Conservation (phyloP, 1,140 invertebrate species). For the Platyura marginata region DNA sequence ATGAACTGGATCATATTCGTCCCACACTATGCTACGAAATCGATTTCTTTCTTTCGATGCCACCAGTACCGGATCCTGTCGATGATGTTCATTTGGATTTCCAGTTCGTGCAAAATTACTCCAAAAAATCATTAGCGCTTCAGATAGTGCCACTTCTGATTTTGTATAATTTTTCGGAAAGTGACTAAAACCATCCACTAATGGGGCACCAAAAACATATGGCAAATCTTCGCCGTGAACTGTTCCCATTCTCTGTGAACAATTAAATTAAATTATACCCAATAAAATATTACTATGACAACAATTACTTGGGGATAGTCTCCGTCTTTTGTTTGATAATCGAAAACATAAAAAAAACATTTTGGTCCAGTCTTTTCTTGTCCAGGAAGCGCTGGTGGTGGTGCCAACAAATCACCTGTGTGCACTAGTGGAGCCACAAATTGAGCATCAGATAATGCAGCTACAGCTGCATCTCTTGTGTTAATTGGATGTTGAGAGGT, state of each 20-base stretch:
- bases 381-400: constrained; percentile 23
- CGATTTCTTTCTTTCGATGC: constrained; percentile 64
- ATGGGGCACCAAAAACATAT: constrained; percentile 46
- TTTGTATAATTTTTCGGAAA: constrained; percentile 81
- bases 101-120: constrained; percentile 94
- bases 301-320: constrained; percentile 74
- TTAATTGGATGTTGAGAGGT: constrained; percentile 81
- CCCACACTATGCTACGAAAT: constrained; percentile 70
- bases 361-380: constrained; percentile 19
- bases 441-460: constrained; percentile 82
- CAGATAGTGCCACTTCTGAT: constrained; percentile 70
- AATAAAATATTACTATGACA: too few species aligned
- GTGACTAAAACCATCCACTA: constrained; percentile 60
- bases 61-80: constrained; percentile 48
- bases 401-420: constrained; percentile 57
- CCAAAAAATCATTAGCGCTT: constrained; percentile 86
- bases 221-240: constrained; percentile 86
- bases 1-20: constrained; percentile 74
- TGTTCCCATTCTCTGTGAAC: constrained; percentile 65
- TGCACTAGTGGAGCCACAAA: constrained; percentile 72
- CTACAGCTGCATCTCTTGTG: constrained; percentile 78
- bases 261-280: too few species aligned
- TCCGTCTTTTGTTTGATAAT: constrained; percentile 81
- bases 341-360: constrained; percentile 83
- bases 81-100: constrained; percentile 71